Percentiles rank a stretch among this genome's conserved stretches.
Evolutionary conservation across 2,888 invertebrate species (phyloP).

Genomic region (Netelia fuscicornis): DNA sequence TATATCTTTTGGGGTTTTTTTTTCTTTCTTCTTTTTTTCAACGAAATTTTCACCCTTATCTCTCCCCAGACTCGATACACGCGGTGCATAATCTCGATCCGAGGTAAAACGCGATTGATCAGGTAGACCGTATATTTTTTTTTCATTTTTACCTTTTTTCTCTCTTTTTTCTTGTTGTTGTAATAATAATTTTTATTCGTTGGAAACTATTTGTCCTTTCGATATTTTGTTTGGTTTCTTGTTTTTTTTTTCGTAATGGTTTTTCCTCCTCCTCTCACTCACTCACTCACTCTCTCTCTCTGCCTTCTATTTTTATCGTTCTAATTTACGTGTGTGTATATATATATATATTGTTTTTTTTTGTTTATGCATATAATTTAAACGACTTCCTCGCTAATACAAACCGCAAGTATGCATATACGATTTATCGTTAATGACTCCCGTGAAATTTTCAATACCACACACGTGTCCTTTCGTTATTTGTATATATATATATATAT

Average conservation of each 20-base stretch:
- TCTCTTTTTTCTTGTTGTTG: too few relatives aligned
- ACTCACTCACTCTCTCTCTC: slow-evolving; percentile 21
- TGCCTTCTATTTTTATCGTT: slow-evolving; percentile 24
- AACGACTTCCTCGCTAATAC: slow-evolving; percentile 49
- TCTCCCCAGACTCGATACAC: background rate
- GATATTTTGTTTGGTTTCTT: slow-evolving; percentile 42
- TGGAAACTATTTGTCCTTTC: slow-evolving; percentile 51
- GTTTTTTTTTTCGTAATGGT: slow-evolving; percentile 24
- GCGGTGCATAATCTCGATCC: background rate
- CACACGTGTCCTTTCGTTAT: slow-evolving; percentile 35
- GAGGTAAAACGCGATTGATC: slow-evolving; percentile 45
- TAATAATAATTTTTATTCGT: slow-evolving; percentile 37
- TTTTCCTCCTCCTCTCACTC: slow-evolving; percentile 27
- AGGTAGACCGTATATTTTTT: slow-evolving; percentile 32
- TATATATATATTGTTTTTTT: slow-evolving; percentile 27
- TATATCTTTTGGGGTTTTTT: background rate
- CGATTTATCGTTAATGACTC: slow-evolving; percentile 59
- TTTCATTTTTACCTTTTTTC: too few relatives aligned
- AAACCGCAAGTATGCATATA: slow-evolving; percentile 51
- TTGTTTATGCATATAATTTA: slow-evolving; percentile 25
- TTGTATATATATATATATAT: background rate
- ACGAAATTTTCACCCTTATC: background rate
- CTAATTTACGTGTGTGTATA: slow-evolving; percentile 31
- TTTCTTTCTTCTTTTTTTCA: background rate
- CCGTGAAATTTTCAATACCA: slow-evolving; percentile 50